Percentiles rank a stretch among this genome's conserved stretches.
phyloP scores from a whole-genome alignment of 2,113 vertebrate species.

The Gallinago media region DNA sequence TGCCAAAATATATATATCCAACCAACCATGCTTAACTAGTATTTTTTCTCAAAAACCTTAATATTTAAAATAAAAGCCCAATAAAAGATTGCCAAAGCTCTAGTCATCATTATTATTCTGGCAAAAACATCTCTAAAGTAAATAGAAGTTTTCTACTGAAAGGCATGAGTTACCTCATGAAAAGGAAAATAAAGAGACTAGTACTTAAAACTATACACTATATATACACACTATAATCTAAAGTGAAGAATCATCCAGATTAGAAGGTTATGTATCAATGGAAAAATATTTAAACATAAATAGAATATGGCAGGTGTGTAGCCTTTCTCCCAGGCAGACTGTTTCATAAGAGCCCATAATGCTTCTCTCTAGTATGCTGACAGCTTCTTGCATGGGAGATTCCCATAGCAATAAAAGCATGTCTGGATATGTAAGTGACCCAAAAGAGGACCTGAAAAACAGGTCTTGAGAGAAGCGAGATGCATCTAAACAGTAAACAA shows the following conservation, averaged over 20 bases:
- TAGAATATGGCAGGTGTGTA: background rate
- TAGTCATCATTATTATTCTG: background rate
- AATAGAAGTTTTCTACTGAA: background rate
- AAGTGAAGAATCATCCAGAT: background rate
- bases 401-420: background rate
- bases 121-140: background rate
- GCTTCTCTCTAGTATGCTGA: background rate
- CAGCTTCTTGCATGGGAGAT: background rate
- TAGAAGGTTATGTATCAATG: background rate
- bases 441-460: constrained; percentile 57
- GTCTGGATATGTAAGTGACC: constrained; percentile 32
- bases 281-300: background rate
- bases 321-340: background rate
- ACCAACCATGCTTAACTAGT: background rate
- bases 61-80: background rate
- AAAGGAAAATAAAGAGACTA: background rate
- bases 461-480: constrained; percentile 8
- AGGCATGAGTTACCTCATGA: background rate
- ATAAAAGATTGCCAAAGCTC: background rate
- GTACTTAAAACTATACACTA: background rate
- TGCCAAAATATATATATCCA: background rate
- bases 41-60: background rate
- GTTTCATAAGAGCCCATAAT: background rate
- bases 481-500: constrained; percentile 51
- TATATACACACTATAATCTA: background rate